Base-by-base conservation (phyloP, 92 coral and sea anemone species). In the Siderastrea siderea region DNA sequence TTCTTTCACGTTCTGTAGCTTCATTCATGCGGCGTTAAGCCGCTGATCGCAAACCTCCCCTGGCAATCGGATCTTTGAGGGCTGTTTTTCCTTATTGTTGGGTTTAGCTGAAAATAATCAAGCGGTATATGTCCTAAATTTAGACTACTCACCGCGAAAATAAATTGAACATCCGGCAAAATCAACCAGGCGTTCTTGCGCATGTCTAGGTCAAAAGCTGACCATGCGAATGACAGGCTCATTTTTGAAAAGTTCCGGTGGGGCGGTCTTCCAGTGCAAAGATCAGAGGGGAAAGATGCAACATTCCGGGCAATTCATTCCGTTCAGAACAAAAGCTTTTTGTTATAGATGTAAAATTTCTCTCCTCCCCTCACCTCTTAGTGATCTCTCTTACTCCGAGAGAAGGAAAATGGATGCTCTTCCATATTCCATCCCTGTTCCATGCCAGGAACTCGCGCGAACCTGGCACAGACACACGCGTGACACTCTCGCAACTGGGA, bases 111-210 rank as follows among this genome's bases (percentile, higher is more conserved):
- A 19, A 72, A 63, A 58, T 63, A 58, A 62, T 46, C 79, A 74
- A 38, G 62, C 72, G 59, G 62, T 48, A 4, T 12, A 19, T 12
- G 61, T 38, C 52, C 81, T 62, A 74, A 84, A 48, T 15, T 63
- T 84, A 74, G 80, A 84, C 67, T 84, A 74, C 79, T 64, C 48
- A 16, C 45, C 48, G 69, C 4, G 49, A 15, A 17, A 38, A 84
- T 84, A 61, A 84, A 84, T 84, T 47, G 49, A 72, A 84, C 80
- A 84, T 84, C 81, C 87, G 87, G 87, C 87, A 84, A 84, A 84
- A 84, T 53, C 81, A 61, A 11, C 47, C 43, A 60, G 72, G 50
- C 59, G 45, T 19, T 44, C 50, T 58, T 2, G 78, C 86, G 87
- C 87, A 84, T 84, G 87, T 59, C 8, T 3, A 26, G 38, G 1